Conservation (phyloP, 1,140 invertebrate genomes). For the Lasioglossum baleicum region DNA sequence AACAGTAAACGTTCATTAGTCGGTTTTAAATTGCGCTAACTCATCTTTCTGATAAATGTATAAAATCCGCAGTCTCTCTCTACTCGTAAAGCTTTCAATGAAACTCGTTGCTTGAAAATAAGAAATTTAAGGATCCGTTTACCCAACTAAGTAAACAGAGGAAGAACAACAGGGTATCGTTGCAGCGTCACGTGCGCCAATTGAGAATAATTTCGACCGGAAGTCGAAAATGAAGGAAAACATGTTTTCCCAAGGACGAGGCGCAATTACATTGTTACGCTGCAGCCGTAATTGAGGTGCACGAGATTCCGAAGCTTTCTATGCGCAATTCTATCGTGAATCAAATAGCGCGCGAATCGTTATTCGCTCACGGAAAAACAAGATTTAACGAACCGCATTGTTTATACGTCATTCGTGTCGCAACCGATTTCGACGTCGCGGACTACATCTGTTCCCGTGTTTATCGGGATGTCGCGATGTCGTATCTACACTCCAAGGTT, state of each 20-base stretch:
- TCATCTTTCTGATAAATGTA: no score
- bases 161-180: neutral
- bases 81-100: no score
- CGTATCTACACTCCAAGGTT: conserved; percentile 11
- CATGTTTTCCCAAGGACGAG: conserved; percentile 18
- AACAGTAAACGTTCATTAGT: neutral
- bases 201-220: conserved; percentile 31
- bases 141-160: neutral
- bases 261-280: conserved; percentile 28
- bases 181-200: neutral
- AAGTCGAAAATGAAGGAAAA: conserved; percentile 32
- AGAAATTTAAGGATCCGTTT: no score
- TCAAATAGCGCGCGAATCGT: no score
- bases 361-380: neutral
- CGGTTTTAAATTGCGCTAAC: no score
- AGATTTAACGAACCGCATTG: neutral
- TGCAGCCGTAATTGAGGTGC: conserved; percentile 14
- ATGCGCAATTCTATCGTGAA: neutral
- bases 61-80: no score
- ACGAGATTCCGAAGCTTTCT: neutral
- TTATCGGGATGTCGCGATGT: conserved; percentile 10
- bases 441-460: conserved; percentile 8
- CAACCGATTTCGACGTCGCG: neutral
- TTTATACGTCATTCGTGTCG: neutral
- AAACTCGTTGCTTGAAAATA: no score